These are phyloP conservation scores for Varanus komodoensis DNA, from an alignment of 2,113 vertebrate species.

Conservation along the genomic window DNA sequence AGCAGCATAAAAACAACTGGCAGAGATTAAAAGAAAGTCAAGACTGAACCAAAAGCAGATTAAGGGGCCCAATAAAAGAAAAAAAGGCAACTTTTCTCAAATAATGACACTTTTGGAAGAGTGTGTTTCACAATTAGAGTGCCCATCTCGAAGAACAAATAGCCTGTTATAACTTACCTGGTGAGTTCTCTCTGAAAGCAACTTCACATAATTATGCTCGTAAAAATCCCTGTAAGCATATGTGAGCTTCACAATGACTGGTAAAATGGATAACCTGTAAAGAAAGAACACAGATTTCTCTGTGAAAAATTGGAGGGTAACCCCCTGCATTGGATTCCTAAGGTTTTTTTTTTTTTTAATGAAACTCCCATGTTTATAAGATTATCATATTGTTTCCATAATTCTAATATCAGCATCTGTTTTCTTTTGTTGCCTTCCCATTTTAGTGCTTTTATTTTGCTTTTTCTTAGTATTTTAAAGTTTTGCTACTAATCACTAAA, in stretches of 20 bases:
- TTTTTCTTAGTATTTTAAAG: background rate
- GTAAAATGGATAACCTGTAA: background rate
- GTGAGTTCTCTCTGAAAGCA: background rate
- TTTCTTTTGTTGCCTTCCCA: background rate
- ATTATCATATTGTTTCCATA: background rate
- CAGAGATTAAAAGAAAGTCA: background rate
- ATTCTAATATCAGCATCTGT: background rate
- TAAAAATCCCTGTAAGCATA: background rate
- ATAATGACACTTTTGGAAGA: background rate
- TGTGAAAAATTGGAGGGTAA: background rate
- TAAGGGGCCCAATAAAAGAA: background rate
- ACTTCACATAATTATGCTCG: background rate
- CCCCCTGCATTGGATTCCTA: too few species aligned
- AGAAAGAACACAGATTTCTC: conserved; percentile 23
- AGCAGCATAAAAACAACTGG: background rate
- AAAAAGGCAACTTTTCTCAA: background rate
- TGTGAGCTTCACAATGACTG: background rate
- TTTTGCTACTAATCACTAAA: too few species aligned
- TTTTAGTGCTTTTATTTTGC: background rate
- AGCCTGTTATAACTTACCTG: background rate
- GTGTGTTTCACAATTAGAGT: too few species aligned
- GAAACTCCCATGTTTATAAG: background rate
- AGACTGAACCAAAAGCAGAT: background rate
- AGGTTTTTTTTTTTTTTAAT: background rate
- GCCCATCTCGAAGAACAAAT: background rate